These are phyloP conservation scores for Nudaria mundana DNA, from an alignment of 2,888 invertebrate genomes.

Conservation along the genomic window DNA sequence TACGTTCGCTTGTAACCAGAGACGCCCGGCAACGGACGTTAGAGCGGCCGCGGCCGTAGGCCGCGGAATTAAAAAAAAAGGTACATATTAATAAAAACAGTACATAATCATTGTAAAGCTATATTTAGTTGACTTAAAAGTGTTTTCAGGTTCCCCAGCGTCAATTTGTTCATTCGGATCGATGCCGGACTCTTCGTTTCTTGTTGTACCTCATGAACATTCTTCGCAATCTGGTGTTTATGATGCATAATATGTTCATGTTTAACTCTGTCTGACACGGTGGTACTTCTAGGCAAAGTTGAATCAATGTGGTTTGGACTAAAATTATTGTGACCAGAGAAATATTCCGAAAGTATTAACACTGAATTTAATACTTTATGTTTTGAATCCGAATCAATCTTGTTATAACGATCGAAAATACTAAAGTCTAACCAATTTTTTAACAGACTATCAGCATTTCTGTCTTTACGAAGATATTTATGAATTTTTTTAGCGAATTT, in stretches of 20 bases:
- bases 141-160: neutral
- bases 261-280: neutral
- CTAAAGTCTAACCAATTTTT: slow-evolving; percentile 1
- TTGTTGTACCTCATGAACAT: neutral
- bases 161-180: too few species aligned
- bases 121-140: neutral
- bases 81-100: too few species aligned
- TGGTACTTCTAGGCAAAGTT: neutral
- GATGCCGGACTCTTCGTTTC: too few species aligned
- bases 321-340: neutral
- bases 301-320: neutral
- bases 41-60: too few species aligned
- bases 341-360: neutral
- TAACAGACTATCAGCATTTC: neutral
- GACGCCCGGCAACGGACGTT: too few species aligned
- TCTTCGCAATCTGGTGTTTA: neutral
- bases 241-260: neutral
- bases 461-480: neutral
- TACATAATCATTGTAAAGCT: neutral
- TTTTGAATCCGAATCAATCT: neutral
- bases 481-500: neutral
- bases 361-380: neutral
- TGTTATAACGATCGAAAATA: neutral
- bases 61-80: too few species aligned
- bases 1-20: too few species aligned